Evolutionary conservation across 2,888 invertebrate species (phyloP).

Genomic region (Apamea sordens): DNA sequence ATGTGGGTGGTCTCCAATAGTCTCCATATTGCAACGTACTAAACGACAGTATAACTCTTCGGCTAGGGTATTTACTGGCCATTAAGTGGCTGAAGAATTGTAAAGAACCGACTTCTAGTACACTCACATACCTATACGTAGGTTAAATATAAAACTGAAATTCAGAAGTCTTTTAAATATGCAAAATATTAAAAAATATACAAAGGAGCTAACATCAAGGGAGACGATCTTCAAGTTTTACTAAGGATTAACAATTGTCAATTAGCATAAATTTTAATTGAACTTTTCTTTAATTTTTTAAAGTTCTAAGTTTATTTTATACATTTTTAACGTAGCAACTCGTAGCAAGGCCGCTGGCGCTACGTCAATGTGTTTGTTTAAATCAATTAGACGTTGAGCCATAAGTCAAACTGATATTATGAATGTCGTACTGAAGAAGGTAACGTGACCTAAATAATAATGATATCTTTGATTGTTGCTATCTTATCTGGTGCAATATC

Average conservation of each 20-base stretch:
- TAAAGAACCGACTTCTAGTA: background rate
- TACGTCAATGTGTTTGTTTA: slow-evolving; percentile 45
- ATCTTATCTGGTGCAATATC: slow-evolving; percentile 69
- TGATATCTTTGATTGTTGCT: slow-evolving; percentile 55
- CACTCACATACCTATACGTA: background rate
- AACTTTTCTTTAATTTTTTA: slow-evolving; percentile 16
- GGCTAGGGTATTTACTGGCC: slow-evolving; percentile 6
- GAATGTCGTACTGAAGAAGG: slow-evolving; percentile 33
- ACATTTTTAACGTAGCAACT: slow-evolving; percentile 26
- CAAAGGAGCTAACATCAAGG: slow-evolving; percentile 3
- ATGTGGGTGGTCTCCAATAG: slow-evolving; percentile 23
- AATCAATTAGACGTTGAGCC: slow-evolving; percentile 38
- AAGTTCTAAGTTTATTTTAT: slow-evolving; percentile 9
- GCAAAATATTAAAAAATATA: background rate
- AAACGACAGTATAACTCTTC: slow-evolving; percentile 10
- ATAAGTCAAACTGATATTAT: slow-evolving; percentile 38
- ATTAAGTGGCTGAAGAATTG: slow-evolving; percentile 12
- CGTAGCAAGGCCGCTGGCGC: slow-evolving; percentile 26
- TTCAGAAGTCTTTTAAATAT: background rate
- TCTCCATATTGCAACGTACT: slow-evolving; percentile 8
- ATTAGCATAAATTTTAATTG: slow-evolving; percentile 26
- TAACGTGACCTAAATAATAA: slow-evolving; percentile 46
- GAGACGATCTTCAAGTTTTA: background rate
- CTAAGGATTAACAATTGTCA: slow-evolving; percentile 21
- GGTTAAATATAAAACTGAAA: slow-evolving; percentile 4